Conservation (phyloP, 2,888 invertebrate genomes). For the Cantharis lateralis region DNA sequence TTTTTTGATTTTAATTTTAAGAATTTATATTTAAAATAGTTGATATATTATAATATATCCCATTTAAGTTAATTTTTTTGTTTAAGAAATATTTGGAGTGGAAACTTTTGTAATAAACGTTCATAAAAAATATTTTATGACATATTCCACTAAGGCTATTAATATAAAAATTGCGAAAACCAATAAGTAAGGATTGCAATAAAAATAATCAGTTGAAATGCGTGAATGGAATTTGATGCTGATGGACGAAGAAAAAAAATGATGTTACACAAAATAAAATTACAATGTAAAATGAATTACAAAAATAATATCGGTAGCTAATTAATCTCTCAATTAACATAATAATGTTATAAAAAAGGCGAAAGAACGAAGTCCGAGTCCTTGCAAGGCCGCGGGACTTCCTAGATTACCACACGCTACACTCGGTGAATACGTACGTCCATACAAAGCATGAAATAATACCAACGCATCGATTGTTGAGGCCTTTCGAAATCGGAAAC, state of each 20-base stretch:
- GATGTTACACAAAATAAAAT: neutral
- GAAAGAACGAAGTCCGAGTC: slow-evolving; percentile 49
- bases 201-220: neutral
- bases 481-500: slow-evolving; percentile 32
- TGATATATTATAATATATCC: no score
- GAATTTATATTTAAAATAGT: no score
- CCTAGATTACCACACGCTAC: slow-evolving; percentile 48
- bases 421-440: slow-evolving; percentile 20
- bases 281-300: neutral
- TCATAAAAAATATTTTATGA: no score
- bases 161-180: neutral
- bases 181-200: no score
- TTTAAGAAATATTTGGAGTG: no score
- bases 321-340: neutral
- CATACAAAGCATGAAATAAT: slow-evolving; percentile 21
- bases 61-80: no score
- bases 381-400: slow-evolving; percentile 54
- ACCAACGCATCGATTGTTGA: slow-evolving; percentile 20
- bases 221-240: neutral
- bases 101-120: no score
- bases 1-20: no score
- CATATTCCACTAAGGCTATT: no score
- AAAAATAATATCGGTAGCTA: neutral
- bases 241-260: neutral
- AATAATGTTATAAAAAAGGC: slow-evolving; percentile 35